phyloP scores from a whole-genome alignment of 2,113 vertebrate genomes.

The Cyprinus carpio region DNA sequence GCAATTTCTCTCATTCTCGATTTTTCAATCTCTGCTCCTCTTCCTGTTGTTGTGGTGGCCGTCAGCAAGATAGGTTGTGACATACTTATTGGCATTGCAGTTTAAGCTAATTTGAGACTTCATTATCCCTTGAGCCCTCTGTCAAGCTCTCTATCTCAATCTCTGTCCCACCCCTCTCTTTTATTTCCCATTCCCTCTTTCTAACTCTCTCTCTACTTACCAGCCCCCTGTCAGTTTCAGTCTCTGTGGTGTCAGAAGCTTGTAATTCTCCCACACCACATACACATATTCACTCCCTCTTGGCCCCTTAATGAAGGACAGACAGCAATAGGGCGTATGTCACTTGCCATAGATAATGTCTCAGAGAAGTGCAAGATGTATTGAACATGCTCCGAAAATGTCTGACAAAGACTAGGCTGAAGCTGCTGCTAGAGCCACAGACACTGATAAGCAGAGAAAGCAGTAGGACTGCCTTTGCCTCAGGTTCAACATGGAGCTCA shows the following conservation, averaged over 20 bases:
- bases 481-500: slow-evolving; percentile 42
- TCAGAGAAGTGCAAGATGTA: slow-evolving; percentile 44
- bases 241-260: slow-evolving; percentile 37
- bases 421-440: slow-evolving; percentile 31
- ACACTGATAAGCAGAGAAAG: slow-evolving; percentile 39
- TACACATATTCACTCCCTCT: slow-evolving; percentile 21
- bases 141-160: slow-evolving; percentile 45
- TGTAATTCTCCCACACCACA: slow-evolving; percentile 1
- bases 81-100: slow-evolving; percentile 56
- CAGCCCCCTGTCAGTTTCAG: slow-evolving; percentile 41
- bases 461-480: slow-evolving; percentile 32
- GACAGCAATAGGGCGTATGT: slow-evolving; percentile 34
- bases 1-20: slow-evolving; percentile 20
- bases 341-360: slow-evolving; percentile 50
- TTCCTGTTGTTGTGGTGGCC: slow-evolving; percentile 31
- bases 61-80: slow-evolving; percentile 57
- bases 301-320: slow-evolving; percentile 33
- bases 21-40: slow-evolving; percentile 6
- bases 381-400: slow-evolving; percentile 43
- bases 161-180: slow-evolving; percentile 21
- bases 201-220: not conserved
- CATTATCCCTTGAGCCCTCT: slow-evolving; percentile 53
- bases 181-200: slow-evolving; percentile 16
- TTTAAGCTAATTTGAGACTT: slow-evolving; percentile 60
- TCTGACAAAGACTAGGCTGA: slow-evolving; percentile 29